Conservation (phyloP, 2,797 vertebrate genomes). For the Allobates femoralis region DNA sequence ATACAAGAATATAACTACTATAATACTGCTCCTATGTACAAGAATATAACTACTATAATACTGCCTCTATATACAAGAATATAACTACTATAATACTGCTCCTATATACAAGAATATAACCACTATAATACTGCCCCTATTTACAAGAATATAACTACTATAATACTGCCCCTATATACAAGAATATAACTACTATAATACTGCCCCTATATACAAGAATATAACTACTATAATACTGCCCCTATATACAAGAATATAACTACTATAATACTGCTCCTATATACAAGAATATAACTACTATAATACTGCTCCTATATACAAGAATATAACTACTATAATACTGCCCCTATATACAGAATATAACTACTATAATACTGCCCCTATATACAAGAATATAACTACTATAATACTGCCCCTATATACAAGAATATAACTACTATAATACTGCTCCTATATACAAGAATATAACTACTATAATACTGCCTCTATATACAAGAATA, state of each 20-base stretch:
- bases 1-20: background rate
- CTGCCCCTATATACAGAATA: too few species aligned
- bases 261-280: constrained; percentile 3
- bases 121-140: constrained; percentile 2
- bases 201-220: constrained; percentile 1
- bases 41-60: constrained; percentile 2
- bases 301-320: background rate
- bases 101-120: background rate
- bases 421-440: constrained; percentile 1
- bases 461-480: constrained; percentile 7
- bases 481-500: too few species aligned
- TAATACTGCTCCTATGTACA: constrained; percentile 1
- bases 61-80: too few species aligned
- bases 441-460: background rate
- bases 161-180: background rate
- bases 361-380: constrained; percentile 16
- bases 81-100: background rate
- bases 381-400: constrained; percentile 20
- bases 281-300: constrained; percentile 4
- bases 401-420: background rate
- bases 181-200: constrained; percentile 12
- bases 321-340: constrained; percentile 17
- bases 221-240: constrained; percentile 13
- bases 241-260: background rate
- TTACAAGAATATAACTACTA: background rate